Percentiles rank a stretch among this genome's conserved stretches.
phyloP scores from a whole-genome alignment of 53 echinoderm and acorn worm species.

The Luidia sarsii region DNA sequence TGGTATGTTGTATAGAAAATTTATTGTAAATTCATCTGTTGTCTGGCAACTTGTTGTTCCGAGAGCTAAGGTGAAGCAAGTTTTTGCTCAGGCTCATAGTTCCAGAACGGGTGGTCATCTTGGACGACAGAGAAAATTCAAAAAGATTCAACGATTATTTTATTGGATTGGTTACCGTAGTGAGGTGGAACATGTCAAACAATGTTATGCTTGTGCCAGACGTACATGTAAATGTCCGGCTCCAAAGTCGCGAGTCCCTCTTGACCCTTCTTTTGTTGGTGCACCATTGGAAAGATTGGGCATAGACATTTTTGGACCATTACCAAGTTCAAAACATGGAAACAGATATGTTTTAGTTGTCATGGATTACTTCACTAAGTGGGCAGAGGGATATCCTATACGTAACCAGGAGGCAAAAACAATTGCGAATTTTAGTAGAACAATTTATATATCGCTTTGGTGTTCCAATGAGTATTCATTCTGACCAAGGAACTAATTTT shows the following conservation, averaged over 20 bases:
- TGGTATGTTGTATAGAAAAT: conserved; percentile 17
- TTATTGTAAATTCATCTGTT: neutral
- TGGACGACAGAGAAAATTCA: neutral
- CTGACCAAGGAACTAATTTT: conserved; percentile 57
- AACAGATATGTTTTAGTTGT: conserved; percentile 27
- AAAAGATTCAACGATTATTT: conserved; percentile 5
- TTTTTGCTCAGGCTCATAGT: conserved; percentile 11
- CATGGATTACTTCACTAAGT: conserved; percentile 39
- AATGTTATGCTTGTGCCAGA: conserved; percentile 24
- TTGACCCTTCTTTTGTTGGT: neutral
- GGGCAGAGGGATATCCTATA: conserved; percentile 37
- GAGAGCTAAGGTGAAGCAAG: neutral
- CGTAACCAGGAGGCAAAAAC: conserved; percentile 17
- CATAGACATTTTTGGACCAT: conserved; percentile 21
- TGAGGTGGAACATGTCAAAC: neutral
- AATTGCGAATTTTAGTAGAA: conserved; percentile 11
- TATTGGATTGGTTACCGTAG: conserved; percentile 20
- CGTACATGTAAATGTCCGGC: neutral
- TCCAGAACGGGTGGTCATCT: conserved; percentile 1
- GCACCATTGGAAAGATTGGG: conserved; percentile 2
- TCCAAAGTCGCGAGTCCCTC: conserved; percentile 1
- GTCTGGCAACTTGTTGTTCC: conserved; percentile 6
- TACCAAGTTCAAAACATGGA: conserved; percentile 2
- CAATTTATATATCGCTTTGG: conserved; percentile 47
- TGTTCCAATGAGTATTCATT: conserved; percentile 13